A percentile compares a stretch with the other conserved stretches of the same genome.
These are phyloP conservation scores for Nyctibius grandis DNA, from an alignment of 2,797 vertebrate genomes.

Conservation along the genomic window DNA sequence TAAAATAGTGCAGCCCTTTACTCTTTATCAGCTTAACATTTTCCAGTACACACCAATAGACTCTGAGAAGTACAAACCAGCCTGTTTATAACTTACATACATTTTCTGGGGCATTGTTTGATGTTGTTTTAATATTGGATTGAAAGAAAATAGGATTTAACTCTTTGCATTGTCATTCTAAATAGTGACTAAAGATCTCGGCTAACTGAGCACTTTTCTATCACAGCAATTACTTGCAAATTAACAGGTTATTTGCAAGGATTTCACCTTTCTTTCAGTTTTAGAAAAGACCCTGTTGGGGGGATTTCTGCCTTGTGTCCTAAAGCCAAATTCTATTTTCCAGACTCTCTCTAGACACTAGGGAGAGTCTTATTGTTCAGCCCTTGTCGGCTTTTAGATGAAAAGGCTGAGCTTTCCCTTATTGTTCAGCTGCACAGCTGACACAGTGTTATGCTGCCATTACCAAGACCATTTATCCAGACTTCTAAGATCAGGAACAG, in stretches of 20 bases:
- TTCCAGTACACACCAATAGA: conserved; percentile 53
- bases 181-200: not conserved
- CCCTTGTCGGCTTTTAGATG: not conserved
- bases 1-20: conserved; percentile 69
- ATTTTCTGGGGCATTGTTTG: not conserved
- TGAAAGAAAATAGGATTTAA: conserved; percentile 7
- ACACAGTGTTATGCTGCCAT: not conserved
- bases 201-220: not conserved
- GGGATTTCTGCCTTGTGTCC: not conserved
- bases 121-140: not conserved
- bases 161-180: not conserved
- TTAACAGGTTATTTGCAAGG: not conserved
- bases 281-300: not conserved
- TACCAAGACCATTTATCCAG: not conserved
- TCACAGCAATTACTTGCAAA: conserved; percentile 6
- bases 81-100: not conserved
- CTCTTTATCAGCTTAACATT: conserved; percentile 70
- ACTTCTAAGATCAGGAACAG: not conserved
- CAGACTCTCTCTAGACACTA: not conserved
- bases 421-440: not conserved
- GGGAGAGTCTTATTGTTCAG: not conserved
- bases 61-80: conserved; percentile 11
- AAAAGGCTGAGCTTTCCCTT: not conserved
- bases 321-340: not conserved
- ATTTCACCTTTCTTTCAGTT: not conserved